These are phyloP conservation scores for Pardosa pseudoannulata DNA, from an alignment of 2,888 invertebrate species.

Conservation along the genomic window DNA sequence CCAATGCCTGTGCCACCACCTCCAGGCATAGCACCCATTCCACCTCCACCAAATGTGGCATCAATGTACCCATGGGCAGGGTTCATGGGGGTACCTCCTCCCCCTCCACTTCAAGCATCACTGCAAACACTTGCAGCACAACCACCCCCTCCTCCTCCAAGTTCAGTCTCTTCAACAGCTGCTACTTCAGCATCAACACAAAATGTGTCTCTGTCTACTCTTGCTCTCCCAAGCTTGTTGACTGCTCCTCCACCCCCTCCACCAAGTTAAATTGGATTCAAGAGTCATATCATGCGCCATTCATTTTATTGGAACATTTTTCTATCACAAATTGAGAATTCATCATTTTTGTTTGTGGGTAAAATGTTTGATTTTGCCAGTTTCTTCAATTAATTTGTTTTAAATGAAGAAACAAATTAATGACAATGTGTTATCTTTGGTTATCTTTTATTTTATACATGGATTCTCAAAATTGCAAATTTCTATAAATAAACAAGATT, in stretches of 20 bases:
- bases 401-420: neutral
- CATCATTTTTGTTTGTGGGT: too few species aligned
- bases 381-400: too few species aligned
- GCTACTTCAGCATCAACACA: slow-evolving; percentile 30
- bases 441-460: neutral
- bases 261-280: slow-evolving; percentile 75
- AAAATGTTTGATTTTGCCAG: too few species aligned
- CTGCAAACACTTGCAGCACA: slow-evolving; percentile 69
- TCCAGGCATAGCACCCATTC: slow-evolving; percentile 69
- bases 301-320: too few species aligned
- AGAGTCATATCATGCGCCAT: neutral
- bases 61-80: slow-evolving; percentile 77
- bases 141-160: slow-evolving; percentile 76
- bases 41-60: slow-evolving; percentile 76
- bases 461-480: too few species aligned
- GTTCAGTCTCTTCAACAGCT: slow-evolving; percentile 5
- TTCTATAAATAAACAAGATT: too few species aligned
- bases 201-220: slow-evolving; percentile 76
- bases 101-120: slow-evolving; percentile 71
- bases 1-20: slow-evolving; percentile 74
- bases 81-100: slow-evolving; percentile 74
- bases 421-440: neutral
- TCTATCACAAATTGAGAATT: too few species aligned
- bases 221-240: slow-evolving; percentile 80
- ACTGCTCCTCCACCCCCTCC: slow-evolving; percentile 86